These are phyloP conservation scores for Daphoenositta chrysoptera DNA, from an alignment of 2,113 vertebrate species.

Conservation along the genomic window DNA sequence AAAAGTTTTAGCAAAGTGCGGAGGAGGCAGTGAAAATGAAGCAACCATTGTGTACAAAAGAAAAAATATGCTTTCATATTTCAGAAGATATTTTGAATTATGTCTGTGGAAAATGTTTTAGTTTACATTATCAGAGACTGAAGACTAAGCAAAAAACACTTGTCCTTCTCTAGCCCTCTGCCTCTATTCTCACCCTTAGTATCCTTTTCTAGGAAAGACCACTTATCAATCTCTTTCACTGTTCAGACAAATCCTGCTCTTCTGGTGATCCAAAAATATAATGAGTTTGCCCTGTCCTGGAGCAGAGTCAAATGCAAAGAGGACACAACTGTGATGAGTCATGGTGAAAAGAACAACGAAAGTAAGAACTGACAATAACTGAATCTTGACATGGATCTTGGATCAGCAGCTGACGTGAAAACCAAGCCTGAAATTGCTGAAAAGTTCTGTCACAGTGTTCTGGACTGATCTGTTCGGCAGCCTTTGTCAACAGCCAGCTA, in stretches of 20 bases:
- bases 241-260: neutral
- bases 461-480: neutral
- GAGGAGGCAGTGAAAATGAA: neutral
- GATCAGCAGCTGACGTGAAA: neutral
- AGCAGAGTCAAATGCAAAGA: neutral
- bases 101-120: neutral
- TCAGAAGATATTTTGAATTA: neutral
- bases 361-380: neutral
- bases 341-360: neutral
- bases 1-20: neutral
- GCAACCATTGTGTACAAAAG: neutral
- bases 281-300: neutral
- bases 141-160: neutral
- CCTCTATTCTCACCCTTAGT: neutral
- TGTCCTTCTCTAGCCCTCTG: neutral
- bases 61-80: neutral
- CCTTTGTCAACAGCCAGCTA: neutral
- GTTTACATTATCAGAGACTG: neutral
- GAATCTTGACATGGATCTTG: neutral
- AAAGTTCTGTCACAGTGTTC: neutral
- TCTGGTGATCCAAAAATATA: neutral
- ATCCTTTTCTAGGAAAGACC: neutral
- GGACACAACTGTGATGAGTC: neutral
- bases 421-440: neutral
- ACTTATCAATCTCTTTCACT: neutral